A percentile compares a stretch with the other conserved stretches of the same genome.
These are phyloP conservation scores for Hypolimnas misippus DNA, from an alignment of 2,888 invertebrate species.

Conservation along the genomic window DNA sequence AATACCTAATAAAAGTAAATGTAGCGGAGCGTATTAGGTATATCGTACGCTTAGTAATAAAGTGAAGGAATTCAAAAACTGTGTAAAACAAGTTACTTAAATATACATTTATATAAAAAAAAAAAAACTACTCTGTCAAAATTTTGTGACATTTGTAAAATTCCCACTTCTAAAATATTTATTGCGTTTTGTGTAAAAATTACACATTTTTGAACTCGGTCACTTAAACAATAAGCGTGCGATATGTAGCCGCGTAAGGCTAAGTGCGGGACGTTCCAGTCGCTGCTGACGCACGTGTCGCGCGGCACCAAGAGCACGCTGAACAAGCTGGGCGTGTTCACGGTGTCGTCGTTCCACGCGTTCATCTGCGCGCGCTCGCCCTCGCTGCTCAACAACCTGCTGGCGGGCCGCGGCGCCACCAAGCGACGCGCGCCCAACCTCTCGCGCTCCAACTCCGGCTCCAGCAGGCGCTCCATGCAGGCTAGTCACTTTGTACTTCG, in stretches of 20 bases:
- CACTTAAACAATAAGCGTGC: too few relatives aligned
- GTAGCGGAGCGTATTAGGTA: not conserved
- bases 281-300: conserved; percentile 96
- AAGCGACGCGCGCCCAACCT: conserved; percentile 95
- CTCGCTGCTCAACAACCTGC: conserved; percentile 94
- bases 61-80: too few relatives aligned
- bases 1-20: too few relatives aligned
- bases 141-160: too few relatives aligned
- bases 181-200: too few relatives aligned
- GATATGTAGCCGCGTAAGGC: too few relatives aligned
- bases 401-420: conserved; percentile 95
- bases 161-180: too few relatives aligned
- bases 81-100: too few relatives aligned
- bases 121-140: too few relatives aligned
- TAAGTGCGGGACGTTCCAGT: conserved; percentile 85
- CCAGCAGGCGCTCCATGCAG: conserved; percentile 94
- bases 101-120: too few relatives aligned
- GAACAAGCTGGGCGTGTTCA: conserved; percentile 98
- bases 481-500: conserved; percentile 80
- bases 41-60: too few relatives aligned
- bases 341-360: conserved; percentile 98
- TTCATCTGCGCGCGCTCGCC: conserved; percentile 98
- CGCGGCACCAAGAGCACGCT: conserved; percentile 97
- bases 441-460: conserved; percentile 94
- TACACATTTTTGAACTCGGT: too few relatives aligned